Evolutionary conservation across 2,797 vertebrate genomes (phyloP).

Genomic region (Heteromormyrus szaboi): DNA sequence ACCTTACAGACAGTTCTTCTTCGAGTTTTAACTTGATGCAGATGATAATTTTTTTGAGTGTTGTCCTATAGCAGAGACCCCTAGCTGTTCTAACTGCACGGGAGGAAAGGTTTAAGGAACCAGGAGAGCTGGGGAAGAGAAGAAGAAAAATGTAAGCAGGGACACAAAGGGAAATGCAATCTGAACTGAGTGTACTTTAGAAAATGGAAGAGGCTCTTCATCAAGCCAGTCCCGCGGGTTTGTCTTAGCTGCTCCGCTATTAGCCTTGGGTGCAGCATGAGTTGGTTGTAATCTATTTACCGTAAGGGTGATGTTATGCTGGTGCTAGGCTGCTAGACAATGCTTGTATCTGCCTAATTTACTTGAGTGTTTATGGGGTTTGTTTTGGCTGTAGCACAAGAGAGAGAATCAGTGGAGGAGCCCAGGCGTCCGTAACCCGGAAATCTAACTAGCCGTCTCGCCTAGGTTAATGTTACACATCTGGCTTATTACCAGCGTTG

Average conservation of each 20-base stretch:
- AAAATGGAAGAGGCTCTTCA: not conserved
- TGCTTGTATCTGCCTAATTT: not conserved
- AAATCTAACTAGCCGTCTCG: not conserved
- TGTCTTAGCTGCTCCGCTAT: not conserved
- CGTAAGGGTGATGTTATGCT: not conserved
- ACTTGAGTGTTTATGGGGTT: not conserved
- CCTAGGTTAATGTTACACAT: not conserved
- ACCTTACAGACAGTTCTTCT: not conserved
- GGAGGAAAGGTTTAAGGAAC: not conserved
- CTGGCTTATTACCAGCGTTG: not conserved
- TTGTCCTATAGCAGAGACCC: not conserved
- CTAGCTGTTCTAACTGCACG: not conserved
- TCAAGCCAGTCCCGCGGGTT: not conserved
- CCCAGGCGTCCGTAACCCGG: not conserved
- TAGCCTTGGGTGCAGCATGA: not conserved
- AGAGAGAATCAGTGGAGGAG: not conserved
- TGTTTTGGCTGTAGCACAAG: not conserved
- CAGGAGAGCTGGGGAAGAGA: not conserved
- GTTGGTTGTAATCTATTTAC: not conserved
- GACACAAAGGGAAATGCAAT: not conserved
- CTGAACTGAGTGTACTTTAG: not conserved
- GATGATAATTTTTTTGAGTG: not conserved
- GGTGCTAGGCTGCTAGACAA: too few relatives aligned
- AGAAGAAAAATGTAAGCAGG: not conserved
- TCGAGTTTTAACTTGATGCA: not conserved